Evolutionary conservation across 2,888 invertebrate genomes (phyloP).

Genomic region (Tethea ocularis): DNA sequence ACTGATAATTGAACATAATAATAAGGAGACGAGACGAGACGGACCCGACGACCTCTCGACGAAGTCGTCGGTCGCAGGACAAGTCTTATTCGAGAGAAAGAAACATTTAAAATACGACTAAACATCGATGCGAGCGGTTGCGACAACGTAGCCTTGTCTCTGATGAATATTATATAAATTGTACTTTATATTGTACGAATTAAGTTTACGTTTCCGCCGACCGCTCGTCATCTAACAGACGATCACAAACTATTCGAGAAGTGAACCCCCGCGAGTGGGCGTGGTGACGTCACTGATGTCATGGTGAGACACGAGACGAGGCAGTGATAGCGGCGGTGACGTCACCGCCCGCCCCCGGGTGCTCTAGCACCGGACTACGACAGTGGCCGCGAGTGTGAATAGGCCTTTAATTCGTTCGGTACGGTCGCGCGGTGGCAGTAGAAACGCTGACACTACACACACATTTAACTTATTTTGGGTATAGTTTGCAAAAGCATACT

Average conservation of each 20-base stretch:
- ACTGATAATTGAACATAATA: neutral
- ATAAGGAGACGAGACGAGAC: neutral
- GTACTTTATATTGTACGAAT: neutral
- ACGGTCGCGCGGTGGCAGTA: neutral
- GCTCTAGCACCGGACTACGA: neutral
- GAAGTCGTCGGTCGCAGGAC: neutral
- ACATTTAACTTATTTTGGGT: neutral
- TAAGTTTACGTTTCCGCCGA: neutral
- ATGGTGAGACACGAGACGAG: neutral
- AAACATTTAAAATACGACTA: neutral
- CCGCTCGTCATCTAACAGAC: neutral
- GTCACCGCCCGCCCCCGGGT: neutral
- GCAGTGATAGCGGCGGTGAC: neutral
- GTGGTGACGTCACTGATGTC: neutral
- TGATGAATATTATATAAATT: neutral
- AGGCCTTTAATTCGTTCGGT: constrained; percentile 2
- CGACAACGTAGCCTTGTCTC: neutral
- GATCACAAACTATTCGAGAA: constrained; percentile 4
- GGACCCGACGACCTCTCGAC: neutral
- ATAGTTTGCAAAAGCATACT: neutral
- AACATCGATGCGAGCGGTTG: neutral
- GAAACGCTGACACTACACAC: neutral
- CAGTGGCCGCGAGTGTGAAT: neutral
- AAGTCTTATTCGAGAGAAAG: neutral
- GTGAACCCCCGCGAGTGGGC: neutral